phyloP scores from a whole-genome alignment of 2,797 vertebrate genomes.

The Avahi laniger region DNA sequence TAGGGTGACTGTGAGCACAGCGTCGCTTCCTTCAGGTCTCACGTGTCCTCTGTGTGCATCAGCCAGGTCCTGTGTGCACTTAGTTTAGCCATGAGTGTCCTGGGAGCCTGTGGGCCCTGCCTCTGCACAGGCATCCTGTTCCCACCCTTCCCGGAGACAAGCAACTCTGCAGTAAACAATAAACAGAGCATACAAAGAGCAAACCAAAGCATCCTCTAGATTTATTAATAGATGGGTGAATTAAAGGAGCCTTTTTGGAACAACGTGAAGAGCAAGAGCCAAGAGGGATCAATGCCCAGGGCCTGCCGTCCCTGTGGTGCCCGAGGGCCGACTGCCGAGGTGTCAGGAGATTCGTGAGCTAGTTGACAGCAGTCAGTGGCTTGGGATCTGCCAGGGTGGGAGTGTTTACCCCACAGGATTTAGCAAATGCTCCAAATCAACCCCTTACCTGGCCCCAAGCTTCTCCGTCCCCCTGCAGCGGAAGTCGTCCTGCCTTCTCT shows the following conservation, averaged over 20 bases:
- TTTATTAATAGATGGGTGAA: not conserved
- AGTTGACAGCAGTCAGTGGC: too few species aligned
- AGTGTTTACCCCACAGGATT: not conserved
- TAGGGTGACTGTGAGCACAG: not conserved
- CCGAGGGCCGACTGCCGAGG: accelerated
- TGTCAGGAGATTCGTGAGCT: not conserved
- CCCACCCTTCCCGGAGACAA: not conserved
- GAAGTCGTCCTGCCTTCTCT: accelerated
- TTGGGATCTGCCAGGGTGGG: not conserved
- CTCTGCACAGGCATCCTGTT: not conserved
- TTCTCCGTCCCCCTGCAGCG: not conserved
- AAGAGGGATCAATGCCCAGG: not conserved
- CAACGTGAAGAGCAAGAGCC: not conserved
- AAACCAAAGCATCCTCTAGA: not conserved
- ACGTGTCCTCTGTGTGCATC: not conserved
- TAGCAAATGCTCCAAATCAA: not conserved
- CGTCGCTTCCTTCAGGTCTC: not conserved
- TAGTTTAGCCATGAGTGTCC: not conserved
- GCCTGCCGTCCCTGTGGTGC: not conserved
- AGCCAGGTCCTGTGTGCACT: not conserved
- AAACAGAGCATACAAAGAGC: not conserved
- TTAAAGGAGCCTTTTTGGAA: not conserved
- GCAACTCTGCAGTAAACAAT: not conserved
- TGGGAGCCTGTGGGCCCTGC: not conserved
- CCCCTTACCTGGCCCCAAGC: not conserved